Evolutionary conservation across 2,888 invertebrate species (phyloP).

Genomic region (Calliopum simillimum): DNA sequence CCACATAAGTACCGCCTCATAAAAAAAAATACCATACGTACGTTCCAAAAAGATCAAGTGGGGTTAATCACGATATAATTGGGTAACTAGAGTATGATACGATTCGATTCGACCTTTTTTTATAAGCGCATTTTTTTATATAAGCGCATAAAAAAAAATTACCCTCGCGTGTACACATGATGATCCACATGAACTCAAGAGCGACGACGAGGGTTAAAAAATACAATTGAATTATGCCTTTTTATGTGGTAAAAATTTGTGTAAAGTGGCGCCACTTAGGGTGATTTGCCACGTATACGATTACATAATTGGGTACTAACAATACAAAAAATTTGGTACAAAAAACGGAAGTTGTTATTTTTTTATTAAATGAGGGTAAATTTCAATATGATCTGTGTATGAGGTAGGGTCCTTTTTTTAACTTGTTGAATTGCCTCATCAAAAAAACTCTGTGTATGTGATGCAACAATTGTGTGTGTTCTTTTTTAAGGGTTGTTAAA

Average conservation of each 20-base stretch:
- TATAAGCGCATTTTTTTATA: conserved; percentile 38
- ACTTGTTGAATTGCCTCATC: neutral
- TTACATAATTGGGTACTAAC: conserved; percentile 31
- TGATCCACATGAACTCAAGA: neutral
- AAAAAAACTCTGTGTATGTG: neutral
- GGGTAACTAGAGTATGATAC: conserved; percentile 29
- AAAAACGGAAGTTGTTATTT: conserved; percentile 31
- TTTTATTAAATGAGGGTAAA: conserved; percentile 33
- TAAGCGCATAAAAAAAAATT: conserved; percentile 46
- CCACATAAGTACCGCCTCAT: conserved; percentile 24
- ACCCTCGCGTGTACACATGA: conserved; percentile 14
- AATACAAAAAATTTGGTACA: conserved; percentile 8
- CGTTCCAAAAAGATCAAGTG: conserved; percentile 36
- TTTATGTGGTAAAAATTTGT: conserved; percentile 4
- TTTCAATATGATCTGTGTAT: conserved; percentile 22
- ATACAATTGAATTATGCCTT: neutral
- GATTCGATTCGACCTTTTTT: conserved; percentile 30
- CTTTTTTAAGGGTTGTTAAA: conserved; percentile 33
- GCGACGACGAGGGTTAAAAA: conserved; percentile 31
- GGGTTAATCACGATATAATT: conserved; percentile 40
- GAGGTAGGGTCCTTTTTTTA: conserved; percentile 11
- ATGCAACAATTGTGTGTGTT: conserved; percentile 20
- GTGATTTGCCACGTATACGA: conserved; percentile 29
- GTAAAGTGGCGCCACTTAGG: conserved; percentile 35
- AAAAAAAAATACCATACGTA: neutral